Conservation (phyloP, 2,888 invertebrate genomes). For the Cantharis rustica region DNA sequence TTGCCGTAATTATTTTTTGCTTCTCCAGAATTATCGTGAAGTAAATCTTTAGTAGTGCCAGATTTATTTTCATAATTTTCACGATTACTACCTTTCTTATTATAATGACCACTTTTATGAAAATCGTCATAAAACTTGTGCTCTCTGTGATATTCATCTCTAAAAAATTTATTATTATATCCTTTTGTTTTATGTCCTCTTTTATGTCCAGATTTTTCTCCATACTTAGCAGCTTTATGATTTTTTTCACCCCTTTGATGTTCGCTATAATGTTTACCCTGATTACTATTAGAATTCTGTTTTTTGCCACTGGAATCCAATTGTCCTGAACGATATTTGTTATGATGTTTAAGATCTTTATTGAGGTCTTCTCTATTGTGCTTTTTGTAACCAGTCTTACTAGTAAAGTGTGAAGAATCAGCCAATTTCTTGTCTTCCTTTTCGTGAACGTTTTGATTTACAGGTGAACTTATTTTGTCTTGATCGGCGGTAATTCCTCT, state of each 20-base stretch:
- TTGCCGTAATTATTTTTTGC: constrained; percentile 67
- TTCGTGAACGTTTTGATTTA: not conserved
- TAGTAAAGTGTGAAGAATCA: not conserved
- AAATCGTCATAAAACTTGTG: constrained; percentile 79
- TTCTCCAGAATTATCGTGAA: constrained; percentile 65
- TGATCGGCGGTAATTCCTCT: not conserved
- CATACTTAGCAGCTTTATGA: constrained; percentile 70
- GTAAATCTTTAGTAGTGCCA: constrained; percentile 69
- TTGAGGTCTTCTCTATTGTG: constrained; percentile 8
- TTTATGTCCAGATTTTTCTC: constrained; percentile 76
- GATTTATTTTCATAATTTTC: constrained; percentile 68
- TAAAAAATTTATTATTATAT: constrained; percentile 78
- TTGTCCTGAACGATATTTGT: constrained; percentile 64
- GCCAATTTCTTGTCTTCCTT: not conserved
- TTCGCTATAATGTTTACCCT: constrained; percentile 65
- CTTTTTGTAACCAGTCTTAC: constrained; percentile 11
- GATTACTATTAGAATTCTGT: constrained; percentile 68
- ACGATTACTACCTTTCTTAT: constrained; percentile 70
- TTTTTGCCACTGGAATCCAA: constrained; percentile 68
- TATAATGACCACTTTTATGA: constrained; percentile 73
- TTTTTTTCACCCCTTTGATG: constrained; percentile 72
- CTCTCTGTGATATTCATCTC: constrained; percentile 78
- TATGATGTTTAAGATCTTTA: constrained; percentile 41
- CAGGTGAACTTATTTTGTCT: not conserved
- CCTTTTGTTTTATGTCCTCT: constrained; percentile 79